Percentiles rank a stretch among this genome's conserved stretches.
phyloP scores from a whole-genome alignment of 1,140 invertebrate genomes.

The Sesamia nonagrioides region DNA sequence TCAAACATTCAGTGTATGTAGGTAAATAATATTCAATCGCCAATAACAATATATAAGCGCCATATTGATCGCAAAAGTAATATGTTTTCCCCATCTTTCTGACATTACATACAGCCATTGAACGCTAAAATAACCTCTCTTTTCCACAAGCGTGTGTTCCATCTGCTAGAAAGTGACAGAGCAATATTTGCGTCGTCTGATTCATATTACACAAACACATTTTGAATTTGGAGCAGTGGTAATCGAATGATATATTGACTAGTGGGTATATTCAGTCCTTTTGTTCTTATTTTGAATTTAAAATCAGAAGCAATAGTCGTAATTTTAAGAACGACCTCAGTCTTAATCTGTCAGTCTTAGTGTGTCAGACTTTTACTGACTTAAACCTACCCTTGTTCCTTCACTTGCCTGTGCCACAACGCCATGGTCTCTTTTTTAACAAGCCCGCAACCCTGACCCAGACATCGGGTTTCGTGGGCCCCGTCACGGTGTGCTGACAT shows the following conservation, averaged over 20 bases:
- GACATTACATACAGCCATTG: constrained; percentile 24
- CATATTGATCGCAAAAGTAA: constrained; percentile 12
- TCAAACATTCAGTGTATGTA: no score
- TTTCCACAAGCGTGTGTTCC: background rate
- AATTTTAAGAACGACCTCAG: no score
- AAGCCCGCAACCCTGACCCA: no score
- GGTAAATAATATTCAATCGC: constrained; percentile 18
- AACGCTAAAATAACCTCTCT: constrained; percentile 6
- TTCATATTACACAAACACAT: constrained; percentile 25
- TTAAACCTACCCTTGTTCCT: no score
- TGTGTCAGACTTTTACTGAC: no score
- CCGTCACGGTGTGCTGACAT: no score
- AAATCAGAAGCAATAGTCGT: background rate
- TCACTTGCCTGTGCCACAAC: no score
- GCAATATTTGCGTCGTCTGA: background rate
- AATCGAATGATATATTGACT: constrained; percentile 36
- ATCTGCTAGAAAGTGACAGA: background rate
- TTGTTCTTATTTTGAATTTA: constrained; percentile 27
- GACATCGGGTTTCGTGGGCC: no score
- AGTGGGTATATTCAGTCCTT: background rate
- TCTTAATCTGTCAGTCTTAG: no score
- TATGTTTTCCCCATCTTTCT: constrained; percentile 38
- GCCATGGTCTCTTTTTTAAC: no score
- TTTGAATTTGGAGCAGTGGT: constrained; percentile 41
- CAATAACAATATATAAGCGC: constrained; percentile 37